phyloP scores from a whole-genome alignment of 2,888 invertebrate species.

The Ceriagrion tenellum region DNA sequence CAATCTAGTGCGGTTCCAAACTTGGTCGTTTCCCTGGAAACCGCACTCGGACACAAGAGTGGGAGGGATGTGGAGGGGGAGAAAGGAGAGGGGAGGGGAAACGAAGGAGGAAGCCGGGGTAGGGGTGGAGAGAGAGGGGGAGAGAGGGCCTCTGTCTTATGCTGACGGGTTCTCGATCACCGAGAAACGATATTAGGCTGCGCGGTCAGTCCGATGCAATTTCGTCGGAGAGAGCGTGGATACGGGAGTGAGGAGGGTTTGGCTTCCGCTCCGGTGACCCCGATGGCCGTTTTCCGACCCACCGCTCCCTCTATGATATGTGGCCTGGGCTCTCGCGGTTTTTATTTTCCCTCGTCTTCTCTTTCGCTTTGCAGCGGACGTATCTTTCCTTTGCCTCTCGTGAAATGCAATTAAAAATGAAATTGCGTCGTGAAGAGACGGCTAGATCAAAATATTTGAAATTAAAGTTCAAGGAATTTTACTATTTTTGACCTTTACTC shows the following conservation, averaged over 20 bases:
- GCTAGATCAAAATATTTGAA: not conserved
- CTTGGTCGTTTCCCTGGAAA: conserved; percentile 36
- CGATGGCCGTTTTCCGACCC: not conserved
- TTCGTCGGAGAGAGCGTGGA: not conserved
- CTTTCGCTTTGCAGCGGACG: not conserved
- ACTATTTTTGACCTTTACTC: not conserved
- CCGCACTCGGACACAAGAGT: conserved; percentile 3
- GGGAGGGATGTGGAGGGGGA: no score
- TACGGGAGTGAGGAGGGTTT: not conserved
- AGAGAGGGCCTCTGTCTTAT: not conserved
- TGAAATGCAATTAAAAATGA: conserved; percentile 6
- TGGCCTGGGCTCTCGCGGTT: not conserved
- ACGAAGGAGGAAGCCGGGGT: no score
- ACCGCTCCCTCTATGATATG: not conserved
- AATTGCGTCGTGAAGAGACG: not conserved
- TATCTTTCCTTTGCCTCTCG: not conserved
- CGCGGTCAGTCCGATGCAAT: conserved; percentile 16
- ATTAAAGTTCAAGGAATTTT: not conserved
- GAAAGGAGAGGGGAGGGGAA: no score
- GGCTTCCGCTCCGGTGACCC: not conserved
- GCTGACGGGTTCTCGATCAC: conserved; percentile 36
- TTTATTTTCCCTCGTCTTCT: not conserved
- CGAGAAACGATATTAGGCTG: conserved; percentile 6
- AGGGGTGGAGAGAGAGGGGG: no score
- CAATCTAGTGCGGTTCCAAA: not conserved